Evolutionary conservation across 2,113 vertebrate species (phyloP), one percentile per base, ranked within the genome.

Genomic region (Tylochromis polylepis): DNA sequence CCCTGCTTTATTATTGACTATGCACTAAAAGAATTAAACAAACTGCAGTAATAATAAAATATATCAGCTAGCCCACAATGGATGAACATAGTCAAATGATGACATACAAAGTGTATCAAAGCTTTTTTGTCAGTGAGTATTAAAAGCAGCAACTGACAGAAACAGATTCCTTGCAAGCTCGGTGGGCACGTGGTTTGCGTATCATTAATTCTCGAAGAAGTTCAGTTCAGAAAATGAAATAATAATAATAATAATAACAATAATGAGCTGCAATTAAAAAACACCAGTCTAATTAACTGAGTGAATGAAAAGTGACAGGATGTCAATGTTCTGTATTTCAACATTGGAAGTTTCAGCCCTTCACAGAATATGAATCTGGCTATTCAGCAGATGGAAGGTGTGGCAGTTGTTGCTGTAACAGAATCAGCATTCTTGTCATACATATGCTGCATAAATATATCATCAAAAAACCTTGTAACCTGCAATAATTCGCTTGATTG

Each of bases 401-500:
- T 59, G 79, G 85, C 87, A 88, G 87, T 87, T 92, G 88, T 87
- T 87, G 79, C 87, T 84, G 56, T 83, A 88, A 89, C 89, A 87
- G 93, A 93, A 93, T 94, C 90, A 94, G 91, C 92, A 93, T 89
- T 91, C 93, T 92, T 90, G 91, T 94, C 92, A 81, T 94, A 92
- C 91, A 95, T 88, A 90, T 92, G 88, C 87, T 86, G 90, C 91
- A 93, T 94, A 88, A 95, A 94, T 94, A 92, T 89, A 91, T 92
- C 58, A 95, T 93, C 87, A 94, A 89, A 94, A 94, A 89, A 75
- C 89, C 93, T 88, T 82, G 83, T 93, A 92, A 94, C 92, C 90
- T 94, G 92, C 91, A 93, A 92, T 95, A 93, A 93, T 90, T 92
- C n/a, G 87, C 94, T 89, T 93, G 95, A 94, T 94, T 94, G 91